Base-by-base conservation (phyloP, 2,113 vertebrate genomes). In the Sula dactylatra region DNA sequence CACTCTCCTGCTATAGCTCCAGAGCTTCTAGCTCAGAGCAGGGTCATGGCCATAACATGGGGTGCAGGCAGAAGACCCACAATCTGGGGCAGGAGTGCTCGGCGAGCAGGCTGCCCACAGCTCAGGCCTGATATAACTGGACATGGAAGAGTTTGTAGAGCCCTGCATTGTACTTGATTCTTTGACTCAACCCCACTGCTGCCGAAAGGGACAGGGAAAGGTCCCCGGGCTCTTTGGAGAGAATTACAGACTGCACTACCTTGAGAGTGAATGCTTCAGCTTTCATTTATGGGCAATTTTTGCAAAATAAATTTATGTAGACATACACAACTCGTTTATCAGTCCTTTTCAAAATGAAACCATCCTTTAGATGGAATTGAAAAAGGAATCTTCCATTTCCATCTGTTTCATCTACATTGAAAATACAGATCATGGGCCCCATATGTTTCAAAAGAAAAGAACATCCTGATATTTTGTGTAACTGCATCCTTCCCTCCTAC, bases 121-220 rank as follows among this genome's bases (percentile, higher is more conserved):
- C 38, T 5, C 4, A 2, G 20, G 26, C 26, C 26, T 17, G 42
- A 29, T 32, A 50, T 8, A 67, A 21, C 3, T 0, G 1, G 29
- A 36, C 13, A 25, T 8, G 7, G 50, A 66, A 56, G 36, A 21
- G 36, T 36, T 38, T 42, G 9, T 26, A 82, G 40, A 71, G 24
- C 4, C 45, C 38, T 36, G 44, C 1, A 0, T 9, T n/a, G 13
- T 11, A 55, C 9, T 38, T 58, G 13, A 29, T 42, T 81, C 59
- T 86, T 81, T 67, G 32, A 66, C 36, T 74, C 21, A 47, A 81
- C 13, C 6, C 16, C 40, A 15, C 21, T 49, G n/a, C 7, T 84
- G 34, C 22, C 7, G 1, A 67, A 84, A 80, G 29, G 32, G 32
- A 42, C 17, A 42, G 11, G 18, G 25, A 76, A 72, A 69, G 14